These are phyloP conservation scores for Aleadryas rufinucha DNA, from an alignment of 2,113 vertebrate genomes.

Conservation along the genomic window DNA sequence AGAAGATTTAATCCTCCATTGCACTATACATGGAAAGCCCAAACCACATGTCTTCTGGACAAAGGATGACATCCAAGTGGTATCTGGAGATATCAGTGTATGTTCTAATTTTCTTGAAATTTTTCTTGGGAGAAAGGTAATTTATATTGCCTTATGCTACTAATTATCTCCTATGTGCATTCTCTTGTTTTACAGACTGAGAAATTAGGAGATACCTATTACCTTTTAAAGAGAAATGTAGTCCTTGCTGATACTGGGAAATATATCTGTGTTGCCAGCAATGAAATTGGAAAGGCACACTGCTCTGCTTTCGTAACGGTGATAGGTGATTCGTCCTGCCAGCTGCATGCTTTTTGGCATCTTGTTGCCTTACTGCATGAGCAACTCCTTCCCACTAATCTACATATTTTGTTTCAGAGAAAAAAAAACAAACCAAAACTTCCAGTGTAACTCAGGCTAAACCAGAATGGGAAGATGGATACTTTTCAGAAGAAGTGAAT, in stretches of 20 bases:
- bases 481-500: neutral
- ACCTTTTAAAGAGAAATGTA: constrained; percentile 56
- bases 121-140: neutral
- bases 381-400: neutral
- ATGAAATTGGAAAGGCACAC: constrained; percentile 34
- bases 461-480: neutral
- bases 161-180: neutral
- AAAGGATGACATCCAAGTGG: constrained; percentile 42
- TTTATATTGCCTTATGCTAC: neutral
- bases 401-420: constrained; percentile 36
- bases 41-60: constrained; percentile 36
- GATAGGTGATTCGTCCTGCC: constrained; percentile 26
- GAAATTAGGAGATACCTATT: constrained; percentile 57
- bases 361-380: neutral
- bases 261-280: constrained; percentile 54
- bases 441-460: neutral
- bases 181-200: constrained; percentile 47
- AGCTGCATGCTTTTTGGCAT: neutral
- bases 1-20: constrained; percentile 53
- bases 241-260: constrained; percentile 40
- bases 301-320: constrained; percentile 52
- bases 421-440: neutral
- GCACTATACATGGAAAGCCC: constrained; percentile 28
- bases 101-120: neutral
- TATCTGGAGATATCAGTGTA: constrained; percentile 7